These are phyloP conservation scores for Halocynthia aurantium DNA, from an alignment of 23 tunicate species.

Conservation along the genomic window DNA sequence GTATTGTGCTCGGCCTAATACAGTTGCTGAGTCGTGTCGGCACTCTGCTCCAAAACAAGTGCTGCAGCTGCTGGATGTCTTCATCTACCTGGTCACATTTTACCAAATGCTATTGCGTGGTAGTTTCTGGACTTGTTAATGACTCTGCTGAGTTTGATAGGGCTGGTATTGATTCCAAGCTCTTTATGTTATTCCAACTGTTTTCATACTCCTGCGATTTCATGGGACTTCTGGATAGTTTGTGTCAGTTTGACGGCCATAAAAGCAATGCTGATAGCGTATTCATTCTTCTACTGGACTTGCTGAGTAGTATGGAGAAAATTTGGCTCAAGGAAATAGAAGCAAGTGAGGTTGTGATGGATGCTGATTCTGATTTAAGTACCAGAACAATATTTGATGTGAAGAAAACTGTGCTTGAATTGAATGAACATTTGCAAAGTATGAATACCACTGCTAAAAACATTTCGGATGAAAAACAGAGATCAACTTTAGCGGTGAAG, in stretches of 20 bases:
- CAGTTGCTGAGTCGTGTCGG: not conserved
- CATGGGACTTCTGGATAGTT: not conserved
- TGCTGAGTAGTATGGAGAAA: conserved; percentile 3
- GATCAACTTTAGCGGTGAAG: no score
- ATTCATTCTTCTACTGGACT: conserved; percentile 8
- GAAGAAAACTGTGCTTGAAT: no score
- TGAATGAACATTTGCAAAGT: no score
- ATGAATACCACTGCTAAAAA: no score
- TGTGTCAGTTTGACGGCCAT: no score
- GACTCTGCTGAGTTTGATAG: conserved; percentile 3
- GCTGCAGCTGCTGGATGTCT: conserved; percentile 3
- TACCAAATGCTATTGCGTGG: not conserved
- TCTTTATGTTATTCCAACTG: not conserved
- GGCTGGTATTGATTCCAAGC: not conserved
- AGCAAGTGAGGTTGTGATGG: no score
- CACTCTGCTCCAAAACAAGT: not conserved
- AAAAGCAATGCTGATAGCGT: not conserved
- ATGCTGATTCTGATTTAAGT: no score
- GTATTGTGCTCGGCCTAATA: not conserved
- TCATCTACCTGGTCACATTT: not conserved
- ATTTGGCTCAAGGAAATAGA: no score
- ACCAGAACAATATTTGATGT: no score
- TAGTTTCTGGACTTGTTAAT: not conserved
- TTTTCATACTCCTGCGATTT: not conserved
- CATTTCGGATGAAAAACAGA: no score